A percentile compares a stretch with the other conserved stretches of the same genome.
Evolutionary conservation across 2,888 invertebrate species (phyloP).

Genomic region (Gari tellinella): DNA sequence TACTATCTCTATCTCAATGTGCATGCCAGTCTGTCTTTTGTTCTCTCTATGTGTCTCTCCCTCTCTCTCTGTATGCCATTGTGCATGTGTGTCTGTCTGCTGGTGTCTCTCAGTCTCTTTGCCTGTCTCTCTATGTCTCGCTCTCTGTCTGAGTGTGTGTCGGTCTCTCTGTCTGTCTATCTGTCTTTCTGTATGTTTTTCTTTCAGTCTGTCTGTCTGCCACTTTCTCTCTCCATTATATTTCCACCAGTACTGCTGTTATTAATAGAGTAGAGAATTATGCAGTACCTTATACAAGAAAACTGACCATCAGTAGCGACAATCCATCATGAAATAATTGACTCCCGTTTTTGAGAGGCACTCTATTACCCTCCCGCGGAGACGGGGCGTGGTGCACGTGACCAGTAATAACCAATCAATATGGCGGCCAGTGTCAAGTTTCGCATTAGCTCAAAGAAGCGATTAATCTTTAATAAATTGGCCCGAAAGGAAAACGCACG

Average conservation of each 20-base stretch:
- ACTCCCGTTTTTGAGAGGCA: constrained; percentile 28
- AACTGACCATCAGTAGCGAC: constrained; percentile 28
- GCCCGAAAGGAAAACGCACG: constrained; percentile 20
- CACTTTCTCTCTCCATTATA: too few relatives aligned
- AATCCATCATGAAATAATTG: constrained; percentile 50
- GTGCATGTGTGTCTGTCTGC: too few relatives aligned
- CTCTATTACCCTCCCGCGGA: constrained; percentile 57
- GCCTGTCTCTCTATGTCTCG: too few relatives aligned
- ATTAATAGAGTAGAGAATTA: constrained; percentile 9
- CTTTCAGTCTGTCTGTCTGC: too few relatives aligned
- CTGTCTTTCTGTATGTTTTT: too few relatives aligned
- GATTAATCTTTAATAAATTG: constrained; percentile 58
- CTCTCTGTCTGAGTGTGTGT: too few relatives aligned
- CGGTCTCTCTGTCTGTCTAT: too few relatives aligned
- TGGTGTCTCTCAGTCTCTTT: too few relatives aligned
- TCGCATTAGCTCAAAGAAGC: constrained; percentile 46
- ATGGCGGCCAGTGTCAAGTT: constrained; percentile 53
- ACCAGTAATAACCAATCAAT: constrained; percentile 59
- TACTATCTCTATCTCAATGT: too few relatives aligned
- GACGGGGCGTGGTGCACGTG: constrained; percentile 50
- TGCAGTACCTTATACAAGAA: neutral
- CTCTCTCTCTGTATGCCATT: too few relatives aligned
- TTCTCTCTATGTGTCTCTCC: too few relatives aligned
- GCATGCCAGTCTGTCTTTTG: too few relatives aligned
- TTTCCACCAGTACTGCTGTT: constrained; percentile 7